Evolutionary conservation across 2,888 invertebrate species (phyloP).

Genomic region (Melanargia galathea): DNA sequence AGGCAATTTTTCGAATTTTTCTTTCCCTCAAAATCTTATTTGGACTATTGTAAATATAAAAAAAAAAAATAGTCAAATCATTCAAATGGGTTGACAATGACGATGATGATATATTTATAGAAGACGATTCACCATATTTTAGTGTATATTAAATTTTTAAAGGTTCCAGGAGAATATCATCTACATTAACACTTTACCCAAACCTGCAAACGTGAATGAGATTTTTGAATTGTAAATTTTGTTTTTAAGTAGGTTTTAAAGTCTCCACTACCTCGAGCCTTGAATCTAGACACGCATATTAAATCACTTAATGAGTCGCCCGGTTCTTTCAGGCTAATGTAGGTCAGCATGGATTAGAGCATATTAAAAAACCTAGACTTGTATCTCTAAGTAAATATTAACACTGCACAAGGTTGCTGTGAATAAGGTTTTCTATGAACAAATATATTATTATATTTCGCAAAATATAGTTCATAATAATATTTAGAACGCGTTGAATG

Average conservation of each 20-base stretch:
- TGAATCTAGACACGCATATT: conserved; percentile 19
- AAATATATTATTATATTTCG: background rate
- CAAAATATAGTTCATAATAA: background rate
- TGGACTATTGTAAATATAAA: too few relatives aligned
- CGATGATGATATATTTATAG: too few relatives aligned
- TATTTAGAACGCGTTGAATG: background rate
- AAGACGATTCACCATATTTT: background rate
- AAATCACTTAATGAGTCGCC: conserved; percentile 23
- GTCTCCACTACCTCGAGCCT: background rate
- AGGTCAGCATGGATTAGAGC: conserved; percentile 23
- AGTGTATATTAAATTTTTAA: background rate
- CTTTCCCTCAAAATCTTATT: too few relatives aligned
- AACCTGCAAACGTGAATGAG: conserved; percentile 7
- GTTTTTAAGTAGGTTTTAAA: conserved; percentile 15
- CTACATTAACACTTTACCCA: conserved; percentile 2
- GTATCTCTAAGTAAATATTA: conserved; percentile 2
- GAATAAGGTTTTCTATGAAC: background rate
- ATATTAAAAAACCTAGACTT: conserved; percentile 23
- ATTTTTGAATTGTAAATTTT: conserved; percentile 21
- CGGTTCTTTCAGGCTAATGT: conserved; percentile 23
- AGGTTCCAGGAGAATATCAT: too few relatives aligned
- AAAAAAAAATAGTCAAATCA: too few relatives aligned
- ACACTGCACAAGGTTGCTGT: background rate
- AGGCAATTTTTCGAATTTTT: too few relatives aligned
- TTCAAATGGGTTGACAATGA: too few relatives aligned